Conservation (phyloP, 1,140 invertebrate genomes). For the Oreohelix idahoensis region DNA sequence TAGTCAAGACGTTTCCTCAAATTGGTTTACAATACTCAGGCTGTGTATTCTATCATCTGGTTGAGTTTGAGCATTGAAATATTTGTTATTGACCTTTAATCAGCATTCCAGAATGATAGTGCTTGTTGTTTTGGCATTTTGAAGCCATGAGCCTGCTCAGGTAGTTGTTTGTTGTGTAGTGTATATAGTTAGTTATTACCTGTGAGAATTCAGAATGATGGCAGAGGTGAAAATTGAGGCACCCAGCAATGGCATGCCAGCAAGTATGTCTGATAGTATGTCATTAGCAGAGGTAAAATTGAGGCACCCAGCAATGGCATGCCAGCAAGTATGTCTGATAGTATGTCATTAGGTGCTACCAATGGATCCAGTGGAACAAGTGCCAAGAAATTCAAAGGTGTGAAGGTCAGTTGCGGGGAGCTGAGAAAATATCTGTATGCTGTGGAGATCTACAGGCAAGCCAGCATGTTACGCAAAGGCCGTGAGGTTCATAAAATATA, state of each 20-base stretch:
- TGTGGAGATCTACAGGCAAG: constrained; percentile 61
- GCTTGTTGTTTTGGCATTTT: background rate
- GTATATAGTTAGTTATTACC: background rate
- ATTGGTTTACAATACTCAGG: background rate
- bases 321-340: no score
- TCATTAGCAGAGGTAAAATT: no score
- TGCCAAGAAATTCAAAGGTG: constrained; percentile 52
- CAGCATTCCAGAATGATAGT: background rate
- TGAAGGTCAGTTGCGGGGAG: constrained; percentile 61
- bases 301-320: background rate
- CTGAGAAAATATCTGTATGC: constrained; percentile 63
- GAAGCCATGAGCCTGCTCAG: background rate
- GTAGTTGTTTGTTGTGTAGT: background rate
- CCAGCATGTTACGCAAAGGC: constrained; percentile 67
- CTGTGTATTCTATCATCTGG: background rate
- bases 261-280: no score
- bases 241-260: no score
- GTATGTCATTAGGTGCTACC: background rate
- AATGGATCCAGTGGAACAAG: background rate
- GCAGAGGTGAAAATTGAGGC: background rate
- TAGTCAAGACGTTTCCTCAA: background rate
- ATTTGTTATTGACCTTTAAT: background rate
- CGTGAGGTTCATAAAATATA: constrained; percentile 69
- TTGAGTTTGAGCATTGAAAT: background rate
- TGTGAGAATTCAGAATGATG: background rate